Base-by-base conservation (phyloP, 2,888 invertebrate genomes). In the Mechanitis mazaeus region DNA sequence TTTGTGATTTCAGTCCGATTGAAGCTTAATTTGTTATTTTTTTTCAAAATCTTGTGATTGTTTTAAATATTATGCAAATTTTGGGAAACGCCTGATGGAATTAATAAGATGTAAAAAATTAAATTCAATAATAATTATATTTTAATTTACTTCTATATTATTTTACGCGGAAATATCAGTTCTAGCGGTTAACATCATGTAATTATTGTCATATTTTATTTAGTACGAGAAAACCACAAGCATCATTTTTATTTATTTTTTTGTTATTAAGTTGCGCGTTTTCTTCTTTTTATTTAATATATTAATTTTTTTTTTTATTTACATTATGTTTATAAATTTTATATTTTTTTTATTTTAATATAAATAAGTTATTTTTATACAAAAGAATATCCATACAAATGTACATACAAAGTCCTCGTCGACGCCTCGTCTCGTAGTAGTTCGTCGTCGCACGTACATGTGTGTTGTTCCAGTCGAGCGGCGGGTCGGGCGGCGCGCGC, bases 401-500 rank as follows among this genome's bases (percentile, higher is more conserved):
- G n/a, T 35, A 35, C 6, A 35, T 35, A 35, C 6, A 35, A 5
- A 35, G 42, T 42, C 42, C 3, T 11, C 9, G 11, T 9, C 42
- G 3, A 3, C 42, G 3, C 42, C 7, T 42, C 42, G 42, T 42
- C 42, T 9, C 42, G 42, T 42, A 42, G 9, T 3, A 9, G 9
- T 3, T 42, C 7, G 9, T 42, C 42, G 42, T 42, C 42, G 42
- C 42, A 42, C 42, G 42, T 42, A 42, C 11, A 45, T 38, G 33
- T 53, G 54, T 57, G 12, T 59, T 38, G 46, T 72, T 68, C 6
- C 80, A 84, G 84, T 81, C 83, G 68, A 78, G 82, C 72, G 71
- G 83, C 75, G 75, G 77, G 76, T 74, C 68, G 76, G 72, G 80
- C 69, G 81, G 84, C 63, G 85, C 76, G 61, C 83, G 88, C 61